These are phyloP conservation scores for Cybosia mesomella DNA, from an alignment of 2,888 invertebrate species.

Conservation along the genomic window DNA sequence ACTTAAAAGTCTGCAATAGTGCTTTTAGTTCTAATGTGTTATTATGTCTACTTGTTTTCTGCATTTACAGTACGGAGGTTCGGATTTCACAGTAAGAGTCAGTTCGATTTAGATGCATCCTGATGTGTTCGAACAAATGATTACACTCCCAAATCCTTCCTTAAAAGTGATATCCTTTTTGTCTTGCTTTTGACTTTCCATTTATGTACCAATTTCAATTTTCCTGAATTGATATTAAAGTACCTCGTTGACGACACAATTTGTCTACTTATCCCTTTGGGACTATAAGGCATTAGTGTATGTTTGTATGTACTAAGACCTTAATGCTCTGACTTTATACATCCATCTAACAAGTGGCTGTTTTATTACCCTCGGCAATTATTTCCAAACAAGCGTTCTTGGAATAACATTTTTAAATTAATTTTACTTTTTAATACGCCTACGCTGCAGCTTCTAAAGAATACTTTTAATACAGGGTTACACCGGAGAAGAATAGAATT, in stretches of 20 bases:
- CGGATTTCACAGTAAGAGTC: not conserved
- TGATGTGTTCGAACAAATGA: too few species aligned
- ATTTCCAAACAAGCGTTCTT: not conserved
- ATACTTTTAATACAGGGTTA: too few species aligned
- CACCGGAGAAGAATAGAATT: too few species aligned
- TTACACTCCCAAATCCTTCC: too few species aligned
- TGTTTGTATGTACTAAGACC: not conserved
- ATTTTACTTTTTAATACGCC: not conserved
- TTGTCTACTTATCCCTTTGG: not conserved
- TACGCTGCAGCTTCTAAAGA: not conserved
- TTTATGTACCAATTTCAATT: too few species aligned
- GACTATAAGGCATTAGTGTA: not conserved
- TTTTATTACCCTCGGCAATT: not conserved
- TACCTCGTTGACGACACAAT: not conserved
- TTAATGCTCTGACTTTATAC: not conserved
- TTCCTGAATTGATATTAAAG: too few species aligned
- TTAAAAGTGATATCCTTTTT: too few species aligned
- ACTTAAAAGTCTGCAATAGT: not conserved
- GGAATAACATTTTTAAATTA: not conserved
- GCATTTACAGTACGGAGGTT: not conserved
- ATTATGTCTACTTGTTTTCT: not conserved
- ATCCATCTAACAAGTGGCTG: not conserved
- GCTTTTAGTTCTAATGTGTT: not conserved
- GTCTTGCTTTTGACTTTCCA: too few species aligned
- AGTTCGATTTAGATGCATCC: too few species aligned